phyloP scores from a whole-genome alignment of 2,888 invertebrate genomes.

The Erynnis tages region DNA sequence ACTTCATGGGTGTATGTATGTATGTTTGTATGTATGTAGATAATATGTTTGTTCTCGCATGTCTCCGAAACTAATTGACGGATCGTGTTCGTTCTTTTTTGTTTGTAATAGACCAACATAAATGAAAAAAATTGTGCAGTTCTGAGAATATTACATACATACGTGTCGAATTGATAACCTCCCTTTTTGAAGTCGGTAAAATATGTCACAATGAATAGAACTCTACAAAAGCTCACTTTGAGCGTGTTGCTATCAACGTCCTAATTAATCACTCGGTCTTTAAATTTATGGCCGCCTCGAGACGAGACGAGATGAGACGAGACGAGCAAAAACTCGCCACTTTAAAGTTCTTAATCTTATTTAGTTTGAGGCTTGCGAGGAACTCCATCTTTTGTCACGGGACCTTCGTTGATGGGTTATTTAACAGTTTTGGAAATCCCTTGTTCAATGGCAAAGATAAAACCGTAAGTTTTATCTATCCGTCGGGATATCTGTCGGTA shows the following conservation, averaged over 20 bases:
- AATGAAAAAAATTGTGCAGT: too few species aligned
- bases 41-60: too few species aligned
- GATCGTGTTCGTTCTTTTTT: too few species aligned
- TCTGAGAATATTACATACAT: too few species aligned
- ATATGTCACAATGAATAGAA: conserved; percentile 9
- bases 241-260: conserved; percentile 17
- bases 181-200: too few species aligned
- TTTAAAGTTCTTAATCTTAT: conserved; percentile 36
- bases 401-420: conserved; percentile 3
- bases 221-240: conserved; percentile 3
- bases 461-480: too few species aligned
- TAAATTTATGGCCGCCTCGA: conserved; percentile 38
- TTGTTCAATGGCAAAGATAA: neutral
- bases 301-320: conserved; percentile 21
- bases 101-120: too few species aligned
- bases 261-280: conserved; percentile 19
- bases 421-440: neutral
- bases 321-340: conserved; percentile 34
- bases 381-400: conserved; percentile 14
- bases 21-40: too few species aligned
- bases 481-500: too few species aligned
- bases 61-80: too few species aligned
- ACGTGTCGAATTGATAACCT: too few species aligned
- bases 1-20: too few species aligned
- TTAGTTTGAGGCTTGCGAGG: conserved; percentile 32